Evolutionary conservation across 2,888 invertebrate species (phyloP).

Genomic region (Nephrotoma guestfalica): DNA sequence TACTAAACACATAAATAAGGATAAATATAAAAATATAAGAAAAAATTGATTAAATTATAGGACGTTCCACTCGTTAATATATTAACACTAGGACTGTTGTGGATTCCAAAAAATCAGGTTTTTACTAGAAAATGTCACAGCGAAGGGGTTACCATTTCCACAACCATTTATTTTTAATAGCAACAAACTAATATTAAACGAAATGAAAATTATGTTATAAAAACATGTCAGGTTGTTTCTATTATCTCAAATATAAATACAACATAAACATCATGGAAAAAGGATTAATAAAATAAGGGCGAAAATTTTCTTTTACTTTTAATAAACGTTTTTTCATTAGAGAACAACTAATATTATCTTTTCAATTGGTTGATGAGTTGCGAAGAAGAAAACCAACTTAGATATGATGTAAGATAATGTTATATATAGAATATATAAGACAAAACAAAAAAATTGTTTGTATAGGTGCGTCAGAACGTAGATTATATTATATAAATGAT

Average conservation of each 20-base stretch:
- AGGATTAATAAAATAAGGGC: not conserved
- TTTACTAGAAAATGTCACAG: not conserved
- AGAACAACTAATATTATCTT: not conserved
- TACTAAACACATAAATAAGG: not conserved
- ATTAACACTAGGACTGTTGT: not conserved
- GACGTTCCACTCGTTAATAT: not conserved
- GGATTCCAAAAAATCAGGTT: not conserved
- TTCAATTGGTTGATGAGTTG: not conserved
- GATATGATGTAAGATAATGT: not conserved
- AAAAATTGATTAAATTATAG: not conserved
- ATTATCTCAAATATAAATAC: not conserved
- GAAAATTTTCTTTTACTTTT: not conserved
- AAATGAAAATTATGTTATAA: not conserved
- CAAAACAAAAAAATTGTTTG: not conserved
- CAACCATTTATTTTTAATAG: not conserved
- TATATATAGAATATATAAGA: not conserved
- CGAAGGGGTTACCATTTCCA: not conserved
- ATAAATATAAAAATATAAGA: not conserved
- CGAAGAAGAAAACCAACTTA: not conserved
- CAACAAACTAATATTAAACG: not conserved
- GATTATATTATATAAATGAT: not conserved
- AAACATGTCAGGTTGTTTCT: not conserved
- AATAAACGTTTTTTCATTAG: not conserved
- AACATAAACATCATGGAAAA: not conserved
- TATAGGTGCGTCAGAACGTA: not conserved